Evolutionary conservation across 1,140 invertebrate genomes (phyloP), one percentile per base, ranked within the genome.

Genomic region (Drosophila melanica): DNA sequence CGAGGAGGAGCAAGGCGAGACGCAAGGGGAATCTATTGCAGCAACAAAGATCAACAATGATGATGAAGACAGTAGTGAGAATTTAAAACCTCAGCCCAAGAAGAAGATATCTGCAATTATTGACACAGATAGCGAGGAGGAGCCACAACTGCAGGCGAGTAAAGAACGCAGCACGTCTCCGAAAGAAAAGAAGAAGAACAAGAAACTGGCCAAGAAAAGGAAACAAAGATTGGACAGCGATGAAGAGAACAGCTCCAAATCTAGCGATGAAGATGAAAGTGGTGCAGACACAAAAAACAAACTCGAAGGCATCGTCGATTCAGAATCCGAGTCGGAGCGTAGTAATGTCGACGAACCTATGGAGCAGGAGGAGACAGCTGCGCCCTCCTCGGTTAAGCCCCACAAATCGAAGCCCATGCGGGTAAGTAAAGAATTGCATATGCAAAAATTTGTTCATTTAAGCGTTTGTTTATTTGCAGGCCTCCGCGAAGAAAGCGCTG

Each of bases 401-500:
- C 72, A 55, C 1, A 79, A 78, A 20, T n/a, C 69, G 0, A 89
- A 75, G 42, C 54, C 55, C 42, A 73, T 86, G 58, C 50, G 79
- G 9, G 77, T 75, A 35, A 80, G 71, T 51, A 18, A 30, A 2
- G 23, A 30, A 58, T 37, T 8, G 4, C 6, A 16, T 1, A 14
- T n/a, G 39, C 42, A 27, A 42, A 23, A 9, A 3, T 23, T 33
- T 8, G 6, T 5, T 0, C 0, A 9, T 4, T 16, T 4, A 59
- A 67, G 8, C 7, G 27, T 23, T 14, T 33, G 6, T 37, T 14
- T 16, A 20, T 16, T 58, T 63, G 6, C 48, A 93, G 92, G 92
- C 92, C 58, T 93, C 92, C 6, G 92, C 86, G 0, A 93, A 92
- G 75, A 90, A 92, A 44, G 93, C 92, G 2, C 39, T 91, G 9